phyloP scores from a whole-genome alignment of 1,140 invertebrate species.

The Pantala flavescens region DNA sequence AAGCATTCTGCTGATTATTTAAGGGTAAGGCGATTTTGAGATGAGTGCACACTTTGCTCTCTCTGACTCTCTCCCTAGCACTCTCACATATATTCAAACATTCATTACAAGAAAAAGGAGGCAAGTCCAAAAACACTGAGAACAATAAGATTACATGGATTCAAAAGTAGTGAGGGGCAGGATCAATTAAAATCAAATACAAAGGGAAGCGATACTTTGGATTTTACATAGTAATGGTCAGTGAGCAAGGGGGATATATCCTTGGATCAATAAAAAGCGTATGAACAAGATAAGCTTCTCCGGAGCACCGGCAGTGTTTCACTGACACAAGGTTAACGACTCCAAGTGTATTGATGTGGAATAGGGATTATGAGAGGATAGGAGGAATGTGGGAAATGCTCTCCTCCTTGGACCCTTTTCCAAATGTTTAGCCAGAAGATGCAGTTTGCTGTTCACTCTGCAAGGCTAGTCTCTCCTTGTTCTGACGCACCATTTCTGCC shows the following conservation, averaged over 20 bases:
- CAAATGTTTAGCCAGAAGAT: constrained; percentile 43
- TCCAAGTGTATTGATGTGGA: not conserved
- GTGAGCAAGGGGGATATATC: not conserved
- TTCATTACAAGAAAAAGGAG: not conserved
- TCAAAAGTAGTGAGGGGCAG: not conserved
- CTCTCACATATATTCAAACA: not conserved
- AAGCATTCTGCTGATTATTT: constrained; percentile 3
- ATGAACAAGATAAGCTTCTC: constrained; percentile 6
- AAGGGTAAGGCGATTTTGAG: not conserved
- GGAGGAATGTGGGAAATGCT: not conserved
- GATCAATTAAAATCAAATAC: not conserved
- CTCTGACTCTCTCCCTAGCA: not conserved
- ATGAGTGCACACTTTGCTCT: not conserved
- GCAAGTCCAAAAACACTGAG: not conserved
- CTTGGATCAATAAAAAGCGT: constrained; percentile 8
- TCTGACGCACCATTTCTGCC: constrained; percentile 73
- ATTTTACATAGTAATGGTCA: not conserved
- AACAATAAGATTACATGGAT: constrained; percentile 2
- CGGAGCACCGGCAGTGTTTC: constrained; percentile 5
- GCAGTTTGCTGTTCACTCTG: constrained; percentile 41
- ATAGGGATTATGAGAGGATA: not conserved
- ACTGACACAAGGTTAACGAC: not conserved
- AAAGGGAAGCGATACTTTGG: not conserved
- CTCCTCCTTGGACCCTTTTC: not conserved
- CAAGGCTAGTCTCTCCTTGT: constrained; percentile 53